These are phyloP conservation scores for Phallusia fumigata DNA, from an alignment of 23 tunicate genomes.

Conservation along the genomic window DNA sequence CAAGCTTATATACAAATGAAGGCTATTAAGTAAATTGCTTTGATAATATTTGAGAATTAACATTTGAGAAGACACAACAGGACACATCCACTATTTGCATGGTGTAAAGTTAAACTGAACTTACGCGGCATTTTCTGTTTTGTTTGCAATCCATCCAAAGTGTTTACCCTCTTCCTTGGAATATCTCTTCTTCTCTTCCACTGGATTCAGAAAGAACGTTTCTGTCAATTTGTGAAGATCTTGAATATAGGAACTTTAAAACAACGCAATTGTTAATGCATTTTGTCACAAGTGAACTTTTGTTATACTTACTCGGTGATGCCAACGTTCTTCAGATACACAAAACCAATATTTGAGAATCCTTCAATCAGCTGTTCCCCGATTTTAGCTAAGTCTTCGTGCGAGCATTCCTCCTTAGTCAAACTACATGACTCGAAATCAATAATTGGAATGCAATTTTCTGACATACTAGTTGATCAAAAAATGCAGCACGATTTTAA, in stretches of 20 bases:
- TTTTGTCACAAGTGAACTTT: neutral
- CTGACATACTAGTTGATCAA: neutral
- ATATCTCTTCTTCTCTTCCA: neutral
- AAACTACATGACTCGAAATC: conserved; percentile 32
- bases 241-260: neutral
- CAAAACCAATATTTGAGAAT: conserved; percentile 40
- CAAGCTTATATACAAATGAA: too few species aligned
- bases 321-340: conserved; percentile 40
- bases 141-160: neutral
- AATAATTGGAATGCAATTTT: conserved; percentile 31
- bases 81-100: too few species aligned
- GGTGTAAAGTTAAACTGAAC: neutral
- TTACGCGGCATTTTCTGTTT: neutral
- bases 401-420: neutral
- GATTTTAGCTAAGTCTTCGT: neutral
- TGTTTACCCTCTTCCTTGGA: neutral
- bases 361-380: conserved; percentile 29
- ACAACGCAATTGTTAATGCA: neutral
- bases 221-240: neutral
- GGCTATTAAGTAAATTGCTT: too few species aligned
- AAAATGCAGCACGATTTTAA: too few species aligned
- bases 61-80: too few species aligned
- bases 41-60: too few species aligned
- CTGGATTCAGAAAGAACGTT: neutral
- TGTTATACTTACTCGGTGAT: neutral